phyloP scores from a whole-genome alignment of 2,113 vertebrate genomes.

The Menura novaehollandiae region DNA sequence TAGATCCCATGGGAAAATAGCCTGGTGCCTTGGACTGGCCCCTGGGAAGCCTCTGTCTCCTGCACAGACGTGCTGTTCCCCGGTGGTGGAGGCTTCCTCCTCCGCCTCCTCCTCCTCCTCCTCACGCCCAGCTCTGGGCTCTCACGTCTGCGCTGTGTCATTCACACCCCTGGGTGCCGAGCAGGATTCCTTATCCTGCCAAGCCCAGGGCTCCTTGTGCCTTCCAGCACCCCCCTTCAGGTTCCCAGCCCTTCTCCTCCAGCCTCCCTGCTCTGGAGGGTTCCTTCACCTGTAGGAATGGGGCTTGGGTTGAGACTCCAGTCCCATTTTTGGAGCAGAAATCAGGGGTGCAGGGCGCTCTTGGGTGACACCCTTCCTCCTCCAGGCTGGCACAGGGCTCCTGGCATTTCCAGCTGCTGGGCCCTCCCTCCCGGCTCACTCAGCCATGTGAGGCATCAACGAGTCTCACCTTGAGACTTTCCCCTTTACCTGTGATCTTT shows the following conservation, averaged over 20 bases:
- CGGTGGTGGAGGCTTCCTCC: neutral
- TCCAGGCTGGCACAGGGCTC: neutral
- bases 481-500: neutral
- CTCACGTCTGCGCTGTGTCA: neutral
- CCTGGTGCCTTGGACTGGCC: constrained; percentile 7
- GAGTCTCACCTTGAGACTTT: neutral
- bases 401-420: neutral
- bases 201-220: neutral
- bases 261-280: neutral
- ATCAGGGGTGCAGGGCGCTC: neutral
- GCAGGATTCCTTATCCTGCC: neutral
- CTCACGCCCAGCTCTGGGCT: neutral
- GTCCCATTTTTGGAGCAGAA: neutral
- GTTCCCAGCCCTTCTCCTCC: neutral
- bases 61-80: constrained; percentile 38
- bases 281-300: neutral
- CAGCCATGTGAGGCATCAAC: neutral
- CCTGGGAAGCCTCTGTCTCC: constrained; percentile 41
- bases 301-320: neutral
- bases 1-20: constrained; percentile 61
- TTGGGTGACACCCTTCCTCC: neutral
- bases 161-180: neutral
- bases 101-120: neutral
- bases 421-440: neutral
- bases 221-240: fast-evolving